Conservation (phyloP, 2,113 vertebrate genomes). For the Montifringilla adamsi region DNA sequence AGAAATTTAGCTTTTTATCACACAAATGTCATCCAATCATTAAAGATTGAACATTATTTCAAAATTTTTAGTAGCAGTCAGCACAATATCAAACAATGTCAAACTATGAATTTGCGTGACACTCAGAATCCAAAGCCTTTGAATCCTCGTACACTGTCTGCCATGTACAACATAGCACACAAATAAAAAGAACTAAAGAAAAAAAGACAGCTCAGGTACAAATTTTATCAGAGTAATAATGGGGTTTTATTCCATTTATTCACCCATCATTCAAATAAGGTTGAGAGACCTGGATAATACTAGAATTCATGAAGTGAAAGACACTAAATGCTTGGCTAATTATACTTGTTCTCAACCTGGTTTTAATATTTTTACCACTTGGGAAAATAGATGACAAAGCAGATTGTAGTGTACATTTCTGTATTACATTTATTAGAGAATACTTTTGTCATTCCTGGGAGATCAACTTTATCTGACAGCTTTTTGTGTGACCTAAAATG, state of each 20-base stretch:
- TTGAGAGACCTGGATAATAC: not conserved
- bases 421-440: not conserved
- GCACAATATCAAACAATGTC: conserved; percentile 32
- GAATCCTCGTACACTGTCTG: not conserved
- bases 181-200: not conserved
- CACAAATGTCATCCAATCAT: conserved; percentile 56
- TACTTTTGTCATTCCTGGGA: not conserved
- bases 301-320: conserved; percentile 45
- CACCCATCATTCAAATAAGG: not conserved
- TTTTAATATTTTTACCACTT: conserved; percentile 20
- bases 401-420: not conserved
- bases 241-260: conserved; percentile 3
- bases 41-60: conserved; percentile 49
- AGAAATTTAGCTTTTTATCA: conserved; percentile 50
- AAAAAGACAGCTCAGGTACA: not conserved
- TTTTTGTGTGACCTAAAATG: not conserved
- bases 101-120: not conserved
- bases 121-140: not conserved
- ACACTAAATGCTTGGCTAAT: conserved; percentile 32
- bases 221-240: not conserved
- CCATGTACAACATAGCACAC: not conserved
- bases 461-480: not conserved
- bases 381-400: not conserved
- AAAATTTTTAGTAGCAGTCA: conserved; percentile 40
- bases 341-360: not conserved